phyloP scores from a whole-genome alignment of 2,888 invertebrate species.

The Eudemis profundana region DNA sequence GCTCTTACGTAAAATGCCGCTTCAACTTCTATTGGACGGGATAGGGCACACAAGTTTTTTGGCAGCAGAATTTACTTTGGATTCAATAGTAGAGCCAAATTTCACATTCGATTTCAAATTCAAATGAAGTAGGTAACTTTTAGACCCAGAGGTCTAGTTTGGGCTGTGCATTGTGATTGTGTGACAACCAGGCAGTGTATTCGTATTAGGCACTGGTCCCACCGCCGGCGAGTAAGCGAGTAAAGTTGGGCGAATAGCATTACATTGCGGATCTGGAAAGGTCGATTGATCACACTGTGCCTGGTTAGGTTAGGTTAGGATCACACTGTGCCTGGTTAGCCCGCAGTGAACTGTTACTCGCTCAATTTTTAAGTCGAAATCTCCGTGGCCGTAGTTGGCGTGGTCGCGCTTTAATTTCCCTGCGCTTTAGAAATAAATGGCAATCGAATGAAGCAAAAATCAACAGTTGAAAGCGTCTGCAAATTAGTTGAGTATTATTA shows the following conservation, averaged over 20 bases:
- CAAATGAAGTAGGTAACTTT: not conserved
- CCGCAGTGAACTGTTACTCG: too few relatives aligned
- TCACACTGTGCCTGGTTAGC: too few relatives aligned
- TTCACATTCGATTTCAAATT: not conserved
- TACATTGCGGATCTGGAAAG: too few relatives aligned
- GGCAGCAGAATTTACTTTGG: not conserved
- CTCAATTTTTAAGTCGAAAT: not conserved
- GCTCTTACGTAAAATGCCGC: not conserved
- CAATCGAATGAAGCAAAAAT: not conserved
- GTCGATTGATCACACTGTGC: too few relatives aligned
- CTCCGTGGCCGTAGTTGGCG: not conserved
- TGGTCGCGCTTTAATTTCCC: not conserved
- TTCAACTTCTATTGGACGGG: not conserved
- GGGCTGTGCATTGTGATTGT: not conserved
- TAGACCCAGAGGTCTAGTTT: not conserved
- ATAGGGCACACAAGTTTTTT: not conserved
- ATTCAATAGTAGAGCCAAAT: not conserved
- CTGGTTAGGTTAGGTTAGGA: too few relatives aligned
- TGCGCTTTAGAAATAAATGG: not conserved
- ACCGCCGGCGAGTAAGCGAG: too few relatives aligned
- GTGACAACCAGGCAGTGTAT: not conserved
- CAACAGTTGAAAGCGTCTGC: not conserved
- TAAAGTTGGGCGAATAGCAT: too few relatives aligned
- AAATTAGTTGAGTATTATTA: slow-evolving; percentile 8
- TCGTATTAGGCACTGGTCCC: too few relatives aligned